Evolutionary conservation across 2,888 invertebrate genomes (phyloP).

Genomic region (Incurvaria masculella): DNA sequence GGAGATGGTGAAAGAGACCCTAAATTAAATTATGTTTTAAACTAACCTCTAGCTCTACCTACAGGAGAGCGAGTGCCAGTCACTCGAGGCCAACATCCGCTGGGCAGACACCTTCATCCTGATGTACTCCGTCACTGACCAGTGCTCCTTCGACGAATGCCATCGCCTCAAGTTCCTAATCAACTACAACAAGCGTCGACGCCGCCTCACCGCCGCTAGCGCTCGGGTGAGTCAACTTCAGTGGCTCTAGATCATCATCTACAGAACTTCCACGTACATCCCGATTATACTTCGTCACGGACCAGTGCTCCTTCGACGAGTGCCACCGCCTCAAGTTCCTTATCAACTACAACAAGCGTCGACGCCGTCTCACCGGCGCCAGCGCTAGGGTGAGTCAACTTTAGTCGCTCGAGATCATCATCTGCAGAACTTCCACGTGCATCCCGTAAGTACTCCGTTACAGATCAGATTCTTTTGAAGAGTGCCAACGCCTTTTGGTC

Average conservation of each 20-base stretch:
- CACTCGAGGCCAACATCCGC: slow-evolving; percentile 74
- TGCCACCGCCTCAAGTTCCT: slow-evolving; percentile 79
- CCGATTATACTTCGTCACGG: slow-evolving; percentile 78
- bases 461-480: slow-evolving; percentile 73
- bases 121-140: slow-evolving; percentile 86
- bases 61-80: slow-evolving; percentile 65
- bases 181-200: slow-evolving; percentile 72
- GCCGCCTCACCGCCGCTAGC: slow-evolving; percentile 61
- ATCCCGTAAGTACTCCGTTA: slow-evolving; percentile 73
- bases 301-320: slow-evolving; percentile 86
- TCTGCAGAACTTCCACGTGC: too few species aligned
- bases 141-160: slow-evolving; percentile 85
- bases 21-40: too few species aligned
- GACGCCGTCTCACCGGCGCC: slow-evolving; percentile 61
- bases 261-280: too few species aligned
- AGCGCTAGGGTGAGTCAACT: slow-evolving; percentile 52
- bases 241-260: too few species aligned
- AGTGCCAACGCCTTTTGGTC: slow-evolving; percentile 65
- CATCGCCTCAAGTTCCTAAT: slow-evolving; percentile 79
- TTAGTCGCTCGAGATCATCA: neutral
- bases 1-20: slow-evolving; percentile 10
- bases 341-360: slow-evolving; percentile 74
- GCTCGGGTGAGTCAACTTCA: slow-evolving; percentile 57
- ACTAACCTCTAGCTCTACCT: too few species aligned
- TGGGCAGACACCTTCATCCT: slow-evolving; percentile 88